Evolutionary conservation across 2,888 invertebrate genomes (phyloP).

Genomic region (Dasysyrphus albostriatus): DNA sequence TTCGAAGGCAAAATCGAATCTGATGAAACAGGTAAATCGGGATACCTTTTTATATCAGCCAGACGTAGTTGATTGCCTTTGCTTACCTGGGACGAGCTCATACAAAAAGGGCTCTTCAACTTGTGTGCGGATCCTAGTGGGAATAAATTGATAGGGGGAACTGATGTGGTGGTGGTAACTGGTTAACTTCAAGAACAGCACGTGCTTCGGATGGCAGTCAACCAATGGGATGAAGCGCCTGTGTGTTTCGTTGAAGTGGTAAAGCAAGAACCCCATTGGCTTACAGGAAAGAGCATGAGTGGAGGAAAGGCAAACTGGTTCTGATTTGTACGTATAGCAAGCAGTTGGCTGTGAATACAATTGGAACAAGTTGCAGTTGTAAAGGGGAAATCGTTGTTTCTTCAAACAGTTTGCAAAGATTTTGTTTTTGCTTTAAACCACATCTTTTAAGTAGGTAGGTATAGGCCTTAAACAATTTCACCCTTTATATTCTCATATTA

Average conservation of each 20-base stretch:
- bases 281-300: constrained; percentile 40
- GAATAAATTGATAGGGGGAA: constrained; percentile 36
- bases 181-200: constrained; percentile 78
- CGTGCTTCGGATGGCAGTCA: constrained; percentile 79
- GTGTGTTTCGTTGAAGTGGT: constrained; percentile 75
- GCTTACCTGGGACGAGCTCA: constrained; percentile 64
- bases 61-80: constrained; percentile 8
- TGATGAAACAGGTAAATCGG: constrained; percentile 64
- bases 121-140: constrained; percentile 17
- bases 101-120: constrained; percentile 48
- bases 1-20: constrained; percentile 76
- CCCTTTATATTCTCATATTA: neutral
- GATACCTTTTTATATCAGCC: constrained; percentile 53
- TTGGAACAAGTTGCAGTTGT: constrained; percentile 63
- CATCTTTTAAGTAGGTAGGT: neutral
- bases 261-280: constrained; percentile 65
- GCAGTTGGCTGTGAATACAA: neutral
- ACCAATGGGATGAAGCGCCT: constrained; percentile 79
- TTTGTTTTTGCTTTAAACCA: neutral
- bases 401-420: neutral
- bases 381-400: constrained; percentile 59
- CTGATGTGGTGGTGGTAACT: constrained; percentile 33
- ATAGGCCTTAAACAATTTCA: neutral
- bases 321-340: constrained; percentile 15
- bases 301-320: constrained; percentile 48